phyloP scores from a whole-genome alignment of 2,797 vertebrate genomes.

The Lycodopsis pacificus region DNA sequence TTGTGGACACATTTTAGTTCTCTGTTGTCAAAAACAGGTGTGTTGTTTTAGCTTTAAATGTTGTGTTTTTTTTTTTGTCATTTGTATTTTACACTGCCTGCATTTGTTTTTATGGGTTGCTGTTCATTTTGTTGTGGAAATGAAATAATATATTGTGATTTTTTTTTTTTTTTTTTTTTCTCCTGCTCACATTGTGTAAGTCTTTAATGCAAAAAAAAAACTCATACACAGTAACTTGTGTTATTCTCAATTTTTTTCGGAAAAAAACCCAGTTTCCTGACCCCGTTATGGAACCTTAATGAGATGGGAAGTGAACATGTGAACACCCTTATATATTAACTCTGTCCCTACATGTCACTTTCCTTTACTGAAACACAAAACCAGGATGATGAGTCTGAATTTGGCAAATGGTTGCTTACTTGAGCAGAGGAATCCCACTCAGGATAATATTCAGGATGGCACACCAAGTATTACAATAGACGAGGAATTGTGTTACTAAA shows the following conservation, averaged over 20 bases:
- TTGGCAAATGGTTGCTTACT: slow-evolving; percentile 24
- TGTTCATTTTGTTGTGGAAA: slow-evolving; percentile 59
- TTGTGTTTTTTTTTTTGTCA: slow-evolving; percentile 31
- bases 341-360: slow-evolving; percentile 15
- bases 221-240: not conserved
- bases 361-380: slow-evolving; percentile 27
- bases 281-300: slow-evolving; percentile 33
- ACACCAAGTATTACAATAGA: slow-evolving; percentile 9
- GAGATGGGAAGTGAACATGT: slow-evolving; percentile 46
- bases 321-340: slow-evolving; percentile 27
- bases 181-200: slow-evolving; percentile 26
- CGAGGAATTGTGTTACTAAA: slow-evolving; percentile 16
- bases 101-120: slow-evolving; percentile 49
- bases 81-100: slow-evolving; percentile 46
- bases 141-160: slow-evolving; percentile 81
- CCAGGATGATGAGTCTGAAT: slow-evolving; percentile 33
- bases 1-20: slow-evolving; percentile 47
- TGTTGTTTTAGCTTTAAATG: slow-evolving; percentile 52
- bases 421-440: slow-evolving; percentile 15
- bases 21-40: slow-evolving; percentile 31
- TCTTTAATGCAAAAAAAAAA: slow-evolving; percentile 23
- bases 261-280: not conserved
- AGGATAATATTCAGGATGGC: slow-evolving; percentile 6
- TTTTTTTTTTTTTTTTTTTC: slow-evolving; percentile 22
- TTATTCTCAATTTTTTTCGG: slow-evolving; percentile 9